Evolutionary conservation across 1,140 invertebrate species (phyloP), one percentile per base, ranked within the genome.

Genomic region (Drosophila albomicans): DNA sequence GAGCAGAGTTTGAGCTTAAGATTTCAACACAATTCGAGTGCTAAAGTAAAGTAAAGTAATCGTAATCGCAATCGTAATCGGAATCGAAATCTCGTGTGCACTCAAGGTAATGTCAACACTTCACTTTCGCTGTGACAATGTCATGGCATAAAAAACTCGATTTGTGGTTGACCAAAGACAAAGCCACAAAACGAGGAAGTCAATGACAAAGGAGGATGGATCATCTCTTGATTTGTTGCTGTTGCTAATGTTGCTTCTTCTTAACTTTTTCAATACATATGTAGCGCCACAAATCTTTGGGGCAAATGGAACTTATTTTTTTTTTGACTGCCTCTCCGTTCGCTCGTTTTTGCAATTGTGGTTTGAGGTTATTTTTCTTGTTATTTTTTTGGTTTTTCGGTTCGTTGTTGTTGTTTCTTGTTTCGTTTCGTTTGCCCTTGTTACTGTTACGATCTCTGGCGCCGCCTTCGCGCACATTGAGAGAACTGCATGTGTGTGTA

Each of bases 361-460:
- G 46, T 52, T 52, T 52, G n/a, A 52, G 20, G 28, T 57, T 43
- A 5, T 43, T 38, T 38, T 38, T 57, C 32, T 30, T 56, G 52
- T 57, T 51, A 8, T 58, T 57, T 58, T 57, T 57, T 20, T 57
- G 25, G 32, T 68, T 30, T 15, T 15, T 56, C 32, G 32, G 5
- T 38, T 38, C 1, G 3, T 45, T 8, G 20, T 11, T 57, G 43
- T 57, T 46, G 38, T 38, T 57, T 35, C 11, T 43, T 57, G 32
- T 57, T 25, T 13, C 15, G 3, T 58, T 20, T 61, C 52, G 1
- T 74, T 61, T 71, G 59, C 52, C 41, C 61, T 75, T 72, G 74
- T 76, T 76, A 72, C 54, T 65, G 74, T 72, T 73, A 73, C 69
- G 68, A 76, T 76, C 74, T 57, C 41, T 76, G 74, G 62, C 62